Percentiles rank a stretch among this genome's conserved stretches.
phyloP scores from a whole-genome alignment of 2,113 vertebrate genomes.

The Coturnix japonica region DNA sequence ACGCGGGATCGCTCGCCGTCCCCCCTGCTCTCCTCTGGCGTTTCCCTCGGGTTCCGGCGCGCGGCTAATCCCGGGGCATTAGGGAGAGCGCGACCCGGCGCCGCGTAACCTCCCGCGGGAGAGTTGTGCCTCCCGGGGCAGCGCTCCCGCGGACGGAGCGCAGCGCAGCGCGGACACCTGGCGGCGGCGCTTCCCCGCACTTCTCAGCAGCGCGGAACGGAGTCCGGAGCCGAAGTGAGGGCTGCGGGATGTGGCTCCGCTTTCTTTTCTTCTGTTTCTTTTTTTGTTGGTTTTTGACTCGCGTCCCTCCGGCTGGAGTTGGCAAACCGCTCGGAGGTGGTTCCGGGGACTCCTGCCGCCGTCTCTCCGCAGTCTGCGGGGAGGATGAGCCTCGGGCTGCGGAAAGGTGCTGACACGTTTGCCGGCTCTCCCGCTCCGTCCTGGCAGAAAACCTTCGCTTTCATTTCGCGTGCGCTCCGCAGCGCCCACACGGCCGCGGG shows the following conservation, averaged over 20 bases:
- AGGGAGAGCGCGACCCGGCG: slow-evolving; percentile 67
- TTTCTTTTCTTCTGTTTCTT: not conserved
- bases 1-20: not conserved
- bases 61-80: slow-evolving; percentile 72
- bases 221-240: slow-evolving; percentile 28
- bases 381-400: not conserved
- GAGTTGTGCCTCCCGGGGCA: slow-evolving; percentile 60
- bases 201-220: not conserved
- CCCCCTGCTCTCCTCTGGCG: slow-evolving; percentile 52
- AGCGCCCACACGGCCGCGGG: not conserved
- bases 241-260: not conserved
- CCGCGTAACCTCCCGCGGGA: slow-evolving; percentile 50
- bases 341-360: slow-evolving; percentile 14
- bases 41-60: slow-evolving; percentile 52
- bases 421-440: not conserved
- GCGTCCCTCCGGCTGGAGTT: slow-evolving; percentile 11
- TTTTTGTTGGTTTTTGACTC: not conserved
- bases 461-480: not conserved
- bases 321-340: slow-evolving; percentile 39
- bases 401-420: slow-evolving; percentile 28
- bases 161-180: slow-evolving; percentile 32
- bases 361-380: not conserved
- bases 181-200: slow-evolving; percentile 30
- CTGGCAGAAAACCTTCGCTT: slow-evolving; percentile 6
- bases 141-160: slow-evolving; percentile 5